Evolutionary conservation across 2,113 vertebrate species (phyloP).

Genomic region (Ptilonorhynchus violaceus): DNA sequence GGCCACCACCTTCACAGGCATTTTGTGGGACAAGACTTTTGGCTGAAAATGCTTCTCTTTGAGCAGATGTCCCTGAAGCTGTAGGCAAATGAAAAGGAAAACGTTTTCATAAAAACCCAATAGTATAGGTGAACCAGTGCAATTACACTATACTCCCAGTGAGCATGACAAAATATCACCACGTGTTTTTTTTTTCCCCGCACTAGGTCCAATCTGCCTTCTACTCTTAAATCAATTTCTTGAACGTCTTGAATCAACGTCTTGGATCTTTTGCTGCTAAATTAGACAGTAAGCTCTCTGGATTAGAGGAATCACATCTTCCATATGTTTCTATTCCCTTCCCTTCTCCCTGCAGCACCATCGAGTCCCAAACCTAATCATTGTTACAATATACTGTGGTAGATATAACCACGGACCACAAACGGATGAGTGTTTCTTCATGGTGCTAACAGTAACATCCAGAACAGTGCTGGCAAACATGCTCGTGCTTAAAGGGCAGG

Average conservation of each 20-base stretch:
- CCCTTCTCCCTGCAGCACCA: background rate
- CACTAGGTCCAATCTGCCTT: background rate
- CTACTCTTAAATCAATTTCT: background rate
- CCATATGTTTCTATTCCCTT: background rate
- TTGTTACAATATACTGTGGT: background rate
- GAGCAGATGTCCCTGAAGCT: background rate
- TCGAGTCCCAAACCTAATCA: slow-evolving; percentile 29
- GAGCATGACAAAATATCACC: background rate
- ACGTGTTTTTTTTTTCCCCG: background rate
- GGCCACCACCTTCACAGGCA: background rate
- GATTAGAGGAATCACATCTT: slow-evolving; percentile 28
- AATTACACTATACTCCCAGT: background rate
- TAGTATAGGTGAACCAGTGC: background rate
- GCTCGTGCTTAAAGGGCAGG: background rate
- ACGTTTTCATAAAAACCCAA: background rate
- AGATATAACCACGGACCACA: background rate
- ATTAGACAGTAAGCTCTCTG: slow-evolving; percentile 16
- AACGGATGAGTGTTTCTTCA: background rate
- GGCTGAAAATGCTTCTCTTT: background rate
- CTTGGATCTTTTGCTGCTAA: slow-evolving; percentile 36
- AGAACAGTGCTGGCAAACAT: background rate
- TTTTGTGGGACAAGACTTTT: background rate
- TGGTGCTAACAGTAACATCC: background rate
- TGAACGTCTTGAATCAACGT: background rate
- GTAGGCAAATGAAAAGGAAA: background rate